Evolutionary conservation across 2,113 vertebrate genomes (phyloP).

Genomic region (Oncorhynchus gorbuscha): DNA sequence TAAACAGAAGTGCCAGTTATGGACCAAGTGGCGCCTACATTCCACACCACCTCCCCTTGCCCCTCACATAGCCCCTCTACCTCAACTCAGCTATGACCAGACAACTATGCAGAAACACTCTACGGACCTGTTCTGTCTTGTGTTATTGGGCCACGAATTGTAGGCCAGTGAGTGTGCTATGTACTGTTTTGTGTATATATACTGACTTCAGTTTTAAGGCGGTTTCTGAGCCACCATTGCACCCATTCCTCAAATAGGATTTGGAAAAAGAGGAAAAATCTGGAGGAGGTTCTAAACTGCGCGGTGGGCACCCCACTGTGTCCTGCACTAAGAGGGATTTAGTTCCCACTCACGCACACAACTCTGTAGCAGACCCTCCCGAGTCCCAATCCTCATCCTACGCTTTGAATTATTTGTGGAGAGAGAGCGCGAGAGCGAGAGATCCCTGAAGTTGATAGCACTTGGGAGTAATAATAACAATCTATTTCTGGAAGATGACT

Average conservation of each 20-base stretch:
- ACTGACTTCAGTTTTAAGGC: neutral
- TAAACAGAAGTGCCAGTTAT: conserved; percentile 60
- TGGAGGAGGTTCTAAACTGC: neutral
- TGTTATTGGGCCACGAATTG: neutral
- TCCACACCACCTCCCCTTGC: neutral
- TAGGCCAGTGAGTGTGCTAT: neutral
- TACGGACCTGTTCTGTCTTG: neutral
- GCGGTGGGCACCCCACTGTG: neutral
- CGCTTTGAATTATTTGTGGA: conserved; percentile 6
- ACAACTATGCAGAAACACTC: neutral
- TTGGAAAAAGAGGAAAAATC: neutral
- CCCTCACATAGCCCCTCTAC: conserved; percentile 21
- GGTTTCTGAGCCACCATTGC: neutral
- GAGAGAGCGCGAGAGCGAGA: neutral
- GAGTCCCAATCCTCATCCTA: neutral
- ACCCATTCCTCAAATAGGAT: neutral
- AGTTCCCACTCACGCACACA: conserved; percentile 16
- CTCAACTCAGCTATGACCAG: neutral
- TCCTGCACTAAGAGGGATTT: conserved; percentile 25
- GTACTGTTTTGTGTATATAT: neutral
- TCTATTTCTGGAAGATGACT: conserved; percentile 44
- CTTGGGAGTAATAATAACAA: conserved; percentile 34
- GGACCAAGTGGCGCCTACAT: conserved; percentile 50
- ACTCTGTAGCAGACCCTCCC: conserved; percentile 7
- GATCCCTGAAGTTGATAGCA: conserved; percentile 23